Evolutionary conservation across 2,888 invertebrate genomes (phyloP).

Genomic region (Eledone cirrhosa): DNA sequence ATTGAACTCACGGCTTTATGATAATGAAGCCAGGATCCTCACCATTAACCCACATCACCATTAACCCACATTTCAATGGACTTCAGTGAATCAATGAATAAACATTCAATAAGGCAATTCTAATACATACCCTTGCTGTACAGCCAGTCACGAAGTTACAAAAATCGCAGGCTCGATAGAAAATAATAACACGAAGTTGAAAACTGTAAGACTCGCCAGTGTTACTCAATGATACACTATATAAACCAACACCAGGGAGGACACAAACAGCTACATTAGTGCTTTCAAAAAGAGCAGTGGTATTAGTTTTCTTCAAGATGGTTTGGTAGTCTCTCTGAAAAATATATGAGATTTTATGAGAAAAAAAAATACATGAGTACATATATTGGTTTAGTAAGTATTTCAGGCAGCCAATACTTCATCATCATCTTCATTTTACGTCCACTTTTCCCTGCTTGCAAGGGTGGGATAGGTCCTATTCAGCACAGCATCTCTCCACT

Average conservation of each 20-base stretch:
- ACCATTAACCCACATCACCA: too few relatives aligned
- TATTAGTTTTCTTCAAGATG: constrained; percentile 31
- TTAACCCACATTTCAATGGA: too few relatives aligned
- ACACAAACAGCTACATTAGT: constrained; percentile 48
- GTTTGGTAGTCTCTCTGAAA: constrained; percentile 33
- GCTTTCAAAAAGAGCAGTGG: constrained; percentile 42
- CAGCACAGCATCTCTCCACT: too few relatives aligned
- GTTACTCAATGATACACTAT: constrained; percentile 30
- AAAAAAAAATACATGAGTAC: background rate
- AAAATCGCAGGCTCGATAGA: background rate
- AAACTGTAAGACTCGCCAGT: background rate
- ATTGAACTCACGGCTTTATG: too few relatives aligned
- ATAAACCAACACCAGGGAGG: constrained; percentile 39
- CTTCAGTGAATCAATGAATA: too few relatives aligned
- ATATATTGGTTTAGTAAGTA: too few relatives aligned
- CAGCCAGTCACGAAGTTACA: background rate
- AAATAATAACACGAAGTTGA: background rate
- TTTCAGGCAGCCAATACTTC: too few relatives aligned
- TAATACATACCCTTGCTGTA: background rate
- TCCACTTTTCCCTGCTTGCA: too few relatives aligned
- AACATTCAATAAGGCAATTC: background rate
- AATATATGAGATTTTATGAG: background rate
- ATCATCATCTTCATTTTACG: too few relatives aligned
- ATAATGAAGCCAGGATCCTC: too few relatives aligned
- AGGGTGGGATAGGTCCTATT: too few relatives aligned